Conservation (phyloP, 2,888 invertebrate species). For the Sesia bembeciformis region DNA sequence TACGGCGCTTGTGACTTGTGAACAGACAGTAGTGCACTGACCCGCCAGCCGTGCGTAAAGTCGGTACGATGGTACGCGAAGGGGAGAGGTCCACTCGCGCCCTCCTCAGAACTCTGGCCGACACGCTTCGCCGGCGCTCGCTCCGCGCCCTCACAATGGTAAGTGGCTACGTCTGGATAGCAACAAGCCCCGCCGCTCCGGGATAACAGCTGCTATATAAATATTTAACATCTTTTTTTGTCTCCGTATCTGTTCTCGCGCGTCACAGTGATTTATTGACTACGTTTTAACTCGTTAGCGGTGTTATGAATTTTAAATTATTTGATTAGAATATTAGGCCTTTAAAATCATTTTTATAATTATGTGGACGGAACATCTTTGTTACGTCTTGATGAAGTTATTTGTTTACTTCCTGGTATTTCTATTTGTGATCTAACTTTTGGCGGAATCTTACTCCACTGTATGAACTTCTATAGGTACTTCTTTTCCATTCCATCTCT, state of each 20-base stretch:
- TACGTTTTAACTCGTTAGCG: background rate
- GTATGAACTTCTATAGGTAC: no score
- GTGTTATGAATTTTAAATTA: no score
- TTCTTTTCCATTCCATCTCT: no score
- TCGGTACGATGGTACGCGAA: slow-evolving; percentile 63
- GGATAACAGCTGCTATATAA: background rate
- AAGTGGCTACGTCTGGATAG: slow-evolving; percentile 28
- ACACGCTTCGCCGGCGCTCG: slow-evolving; percentile 60
- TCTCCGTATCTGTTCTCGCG: background rate
- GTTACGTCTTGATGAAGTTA: no score
- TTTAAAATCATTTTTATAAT: no score
- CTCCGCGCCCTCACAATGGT: slow-evolving; percentile 51
- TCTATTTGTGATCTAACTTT: no score
- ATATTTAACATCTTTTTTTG: background rate
- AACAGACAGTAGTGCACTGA: slow-evolving; percentile 54
- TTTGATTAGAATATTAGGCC: no score
- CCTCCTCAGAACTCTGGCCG: slow-evolving; percentile 61
- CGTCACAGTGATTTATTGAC: background rate
- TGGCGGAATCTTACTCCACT: no score
- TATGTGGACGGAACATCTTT: no score
- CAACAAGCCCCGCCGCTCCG: slow-evolving; percentile 7
- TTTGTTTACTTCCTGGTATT: no score
- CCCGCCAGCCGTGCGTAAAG: slow-evolving; percentile 66
- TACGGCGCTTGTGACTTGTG: slow-evolving; percentile 19
- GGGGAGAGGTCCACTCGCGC: slow-evolving; percentile 59